Percentiles rank a stretch among this genome's conserved stretches.
These are phyloP conservation scores for Folsomia candida DNA, from an alignment of 2,888 invertebrate species.

Conservation along the genomic window DNA sequence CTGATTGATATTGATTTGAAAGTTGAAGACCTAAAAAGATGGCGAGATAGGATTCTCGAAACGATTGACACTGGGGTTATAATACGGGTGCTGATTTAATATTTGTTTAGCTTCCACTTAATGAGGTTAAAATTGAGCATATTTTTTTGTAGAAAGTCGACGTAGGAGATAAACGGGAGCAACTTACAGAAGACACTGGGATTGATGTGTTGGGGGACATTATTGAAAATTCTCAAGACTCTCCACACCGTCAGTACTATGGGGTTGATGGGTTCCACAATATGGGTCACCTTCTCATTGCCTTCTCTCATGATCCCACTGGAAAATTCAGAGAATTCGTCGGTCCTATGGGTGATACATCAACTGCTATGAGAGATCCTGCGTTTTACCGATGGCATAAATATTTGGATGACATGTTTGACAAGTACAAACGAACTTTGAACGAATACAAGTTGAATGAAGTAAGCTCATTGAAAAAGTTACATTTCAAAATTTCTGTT, in stretches of 20 bases:
- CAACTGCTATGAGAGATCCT: conserved; percentile 84
- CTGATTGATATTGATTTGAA: conserved; percentile 14
- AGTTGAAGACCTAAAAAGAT: conserved; percentile 68
- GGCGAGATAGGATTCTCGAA: conserved; percentile 71
- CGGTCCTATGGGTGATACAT: conserved; percentile 77
- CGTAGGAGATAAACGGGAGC: conserved; percentile 10
- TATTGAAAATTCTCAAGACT: conserved; percentile 59
- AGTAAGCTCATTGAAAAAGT: conserved; percentile 8
- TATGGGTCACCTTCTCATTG: conserved; percentile 74
- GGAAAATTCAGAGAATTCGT: conserved; percentile 72
- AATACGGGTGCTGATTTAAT: neutral
- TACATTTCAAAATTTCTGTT: neutral
- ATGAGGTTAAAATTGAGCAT: too few relatives aligned
- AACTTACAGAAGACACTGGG: conserved; percentile 20
- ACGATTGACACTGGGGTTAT: conserved; percentile 69
- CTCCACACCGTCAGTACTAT: conserved; percentile 50
- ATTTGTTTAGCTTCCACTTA: neutral
- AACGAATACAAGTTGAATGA: conserved; percentile 55
- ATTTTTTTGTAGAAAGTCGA: neutral
- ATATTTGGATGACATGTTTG: conserved; percentile 74
- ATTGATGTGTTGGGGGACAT: conserved; percentile 78
- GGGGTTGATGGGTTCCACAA: conserved; percentile 72
- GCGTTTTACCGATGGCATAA: conserved; percentile 71
- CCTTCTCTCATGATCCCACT: conserved; percentile 77
- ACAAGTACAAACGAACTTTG: conserved; percentile 69